Conservation (phyloP, 2,113 vertebrate genomes). For the Aspiorhynchus laticeps region DNA sequence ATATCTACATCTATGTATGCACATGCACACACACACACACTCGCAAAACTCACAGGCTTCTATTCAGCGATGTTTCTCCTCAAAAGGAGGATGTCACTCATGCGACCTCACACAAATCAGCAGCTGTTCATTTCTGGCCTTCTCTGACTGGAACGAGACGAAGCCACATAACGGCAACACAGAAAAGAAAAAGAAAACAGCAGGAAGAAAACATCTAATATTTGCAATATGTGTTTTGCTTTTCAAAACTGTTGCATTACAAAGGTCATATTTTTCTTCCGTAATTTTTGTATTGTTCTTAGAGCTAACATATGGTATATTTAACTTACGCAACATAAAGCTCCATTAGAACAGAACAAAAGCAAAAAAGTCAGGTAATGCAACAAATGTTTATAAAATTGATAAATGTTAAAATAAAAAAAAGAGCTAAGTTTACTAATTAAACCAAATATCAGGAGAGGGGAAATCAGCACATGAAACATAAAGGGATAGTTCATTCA, state of each 20-base stretch:
- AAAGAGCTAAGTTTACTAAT: background rate
- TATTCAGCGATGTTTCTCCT: slow-evolving; percentile 69
- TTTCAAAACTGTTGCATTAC: background rate
- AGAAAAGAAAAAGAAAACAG: background rate
- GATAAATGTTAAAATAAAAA: background rate
- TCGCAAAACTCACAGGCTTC: slow-evolving; percentile 38
- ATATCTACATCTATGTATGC: slow-evolving; percentile 18
- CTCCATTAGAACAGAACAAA: background rate
- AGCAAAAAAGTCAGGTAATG: background rate
- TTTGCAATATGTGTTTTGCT: background rate
- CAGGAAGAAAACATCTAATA: background rate
- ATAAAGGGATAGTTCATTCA: background rate
- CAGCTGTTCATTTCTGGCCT: slow-evolving; percentile 85
- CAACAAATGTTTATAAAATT: background rate
- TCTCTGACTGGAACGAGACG: slow-evolving; percentile 68
- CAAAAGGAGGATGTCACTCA: slow-evolving; percentile 89
- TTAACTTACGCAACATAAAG: background rate
- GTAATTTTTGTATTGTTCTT: background rate
- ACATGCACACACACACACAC: slow-evolving; percentile 31
- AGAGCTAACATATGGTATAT: slow-evolving; percentile 4
- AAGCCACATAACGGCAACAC: background rate
- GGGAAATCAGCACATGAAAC: background rate
- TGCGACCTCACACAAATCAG: slow-evolving; percentile 81
- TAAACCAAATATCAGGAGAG: background rate
- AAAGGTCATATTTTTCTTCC: slow-evolving; percentile 1